Percentiles rank a stretch among this genome's conserved stretches.
Evolutionary conservation across 2,888 invertebrate species (phyloP).

Genomic region (Ectropis crepuscularia): DNA sequence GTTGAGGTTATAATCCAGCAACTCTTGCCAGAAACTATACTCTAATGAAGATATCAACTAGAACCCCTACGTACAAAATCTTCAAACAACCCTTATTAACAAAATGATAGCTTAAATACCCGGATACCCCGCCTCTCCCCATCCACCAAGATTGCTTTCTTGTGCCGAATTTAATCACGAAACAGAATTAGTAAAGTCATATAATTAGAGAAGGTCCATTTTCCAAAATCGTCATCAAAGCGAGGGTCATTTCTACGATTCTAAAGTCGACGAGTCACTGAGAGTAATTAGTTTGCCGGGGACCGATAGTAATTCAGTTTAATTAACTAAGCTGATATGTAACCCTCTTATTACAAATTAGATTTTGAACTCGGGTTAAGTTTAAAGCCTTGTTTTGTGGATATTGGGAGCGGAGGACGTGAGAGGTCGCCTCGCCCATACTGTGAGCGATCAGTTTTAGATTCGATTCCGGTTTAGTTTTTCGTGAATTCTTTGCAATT

Average conservation of each 20-base stretch:
- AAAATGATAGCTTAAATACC: slow-evolving; percentile 2
- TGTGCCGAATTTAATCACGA: slow-evolving; percentile 25
- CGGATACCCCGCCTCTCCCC: slow-evolving; percentile 4
- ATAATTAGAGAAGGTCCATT: slow-evolving; percentile 30
- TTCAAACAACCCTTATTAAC: neutral
- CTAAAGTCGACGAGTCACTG: slow-evolving; percentile 39
- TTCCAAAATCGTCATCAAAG: slow-evolving; percentile 35
- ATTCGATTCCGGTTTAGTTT: no score
- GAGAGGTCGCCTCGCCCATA: slow-evolving; percentile 18
- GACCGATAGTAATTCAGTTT: slow-evolving; percentile 46
- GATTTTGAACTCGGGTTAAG: slow-evolving; percentile 43
- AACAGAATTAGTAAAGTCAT: slow-evolving; percentile 28
- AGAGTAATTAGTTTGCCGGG: slow-evolving; percentile 43
- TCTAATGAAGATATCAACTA: no score
- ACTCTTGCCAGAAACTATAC: no score
- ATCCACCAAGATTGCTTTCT: slow-evolving; percentile 21
- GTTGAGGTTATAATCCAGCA: no score
- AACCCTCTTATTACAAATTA: slow-evolving; percentile 49
- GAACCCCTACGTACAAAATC: neutral
- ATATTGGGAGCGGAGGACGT: slow-evolving; percentile 22
- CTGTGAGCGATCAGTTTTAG: no score
- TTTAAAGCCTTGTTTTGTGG: slow-evolving; percentile 42
- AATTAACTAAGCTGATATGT: slow-evolving; percentile 48
- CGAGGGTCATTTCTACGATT: slow-evolving; percentile 32
- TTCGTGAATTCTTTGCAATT: no score